These are phyloP conservation scores for Zaprionus obscuricornis DNA, from an alignment of 2,888 invertebrate genomes.

Conservation along the genomic window DNA sequence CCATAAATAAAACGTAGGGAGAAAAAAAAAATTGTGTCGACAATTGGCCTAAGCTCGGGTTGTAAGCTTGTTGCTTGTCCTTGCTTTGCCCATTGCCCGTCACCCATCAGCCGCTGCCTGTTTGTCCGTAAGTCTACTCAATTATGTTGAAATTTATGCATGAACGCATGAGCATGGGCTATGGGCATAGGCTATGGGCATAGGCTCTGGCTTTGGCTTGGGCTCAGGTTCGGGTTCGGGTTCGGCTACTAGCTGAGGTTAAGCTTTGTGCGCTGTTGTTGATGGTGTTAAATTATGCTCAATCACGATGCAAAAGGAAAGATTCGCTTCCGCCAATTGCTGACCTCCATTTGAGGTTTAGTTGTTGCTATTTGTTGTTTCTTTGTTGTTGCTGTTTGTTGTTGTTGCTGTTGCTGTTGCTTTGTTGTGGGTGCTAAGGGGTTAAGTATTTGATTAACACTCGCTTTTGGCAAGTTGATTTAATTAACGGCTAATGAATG, in stretches of 20 bases:
- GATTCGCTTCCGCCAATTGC: slow-evolving; percentile 32
- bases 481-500: neutral
- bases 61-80: slow-evolving; percentile 34
- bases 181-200: neutral
- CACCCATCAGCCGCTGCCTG: slow-evolving; percentile 24
- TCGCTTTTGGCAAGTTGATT: slow-evolving; percentile 9
- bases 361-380: slow-evolving; percentile 6
- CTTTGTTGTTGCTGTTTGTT: neutral
- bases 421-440: neutral
- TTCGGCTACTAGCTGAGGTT: neutral
- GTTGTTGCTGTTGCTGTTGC: slow-evolving; percentile 1
- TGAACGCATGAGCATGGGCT: slow-evolving; percentile 31
- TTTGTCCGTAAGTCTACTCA: slow-evolving; percentile 26
- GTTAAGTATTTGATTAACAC: neutral
- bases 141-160: slow-evolving; percentile 55
- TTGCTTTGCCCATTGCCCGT: too few relatives aligned
- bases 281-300: slow-evolving; percentile 46
- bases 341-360: slow-evolving; percentile 42
- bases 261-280: slow-evolving; percentile 4
- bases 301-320: slow-evolving; percentile 39
- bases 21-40: too few relatives aligned
- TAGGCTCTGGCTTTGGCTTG: too few relatives aligned
- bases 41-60: neutral
- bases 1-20: too few relatives aligned
- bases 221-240: neutral